These are phyloP conservation scores for Melinaea menophilus DNA, from an alignment of 2,888 invertebrate genomes.

Conservation along the genomic window DNA sequence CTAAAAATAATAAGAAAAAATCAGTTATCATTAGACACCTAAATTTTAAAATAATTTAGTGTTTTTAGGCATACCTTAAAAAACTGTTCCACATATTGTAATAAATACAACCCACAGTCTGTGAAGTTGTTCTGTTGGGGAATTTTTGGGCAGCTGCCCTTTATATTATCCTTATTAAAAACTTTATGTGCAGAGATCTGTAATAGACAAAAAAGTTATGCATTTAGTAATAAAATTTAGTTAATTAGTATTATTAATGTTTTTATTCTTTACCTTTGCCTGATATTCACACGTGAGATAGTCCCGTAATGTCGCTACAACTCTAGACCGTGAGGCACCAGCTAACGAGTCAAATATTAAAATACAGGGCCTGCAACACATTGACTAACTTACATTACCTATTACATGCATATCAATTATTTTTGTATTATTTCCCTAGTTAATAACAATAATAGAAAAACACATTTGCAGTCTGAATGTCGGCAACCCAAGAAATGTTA, in stretches of 20 bases:
- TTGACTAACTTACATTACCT: too few species aligned
- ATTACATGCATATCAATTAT: too few species aligned
- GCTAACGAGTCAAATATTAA: constrained; percentile 96
- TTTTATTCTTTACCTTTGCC: constrained; percentile 77
- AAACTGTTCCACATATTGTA: constrained; percentile 98
- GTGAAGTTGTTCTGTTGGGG: constrained; percentile 99
- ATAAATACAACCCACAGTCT: constrained; percentile 96
- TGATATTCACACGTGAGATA: constrained; percentile 93
- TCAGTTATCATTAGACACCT: constrained; percentile 11
- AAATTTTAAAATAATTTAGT: constrained; percentile 7
- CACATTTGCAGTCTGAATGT: too few species aligned
- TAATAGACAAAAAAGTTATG: constrained; percentile 34
- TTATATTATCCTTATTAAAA: constrained; percentile 90
- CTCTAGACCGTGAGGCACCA: constrained; percentile 87
- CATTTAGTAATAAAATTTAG: constrained; percentile 13
- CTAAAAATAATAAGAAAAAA: constrained; percentile 67
- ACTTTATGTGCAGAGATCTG: constrained; percentile 79
- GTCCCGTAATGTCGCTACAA: constrained; percentile 93
- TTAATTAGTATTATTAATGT: neutral
- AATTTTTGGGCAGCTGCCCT: constrained; percentile 91
- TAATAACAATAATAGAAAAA: too few species aligned
- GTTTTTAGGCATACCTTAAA: constrained; percentile 81
- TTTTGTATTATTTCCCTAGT: too few species aligned
- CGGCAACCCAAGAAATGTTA: too few species aligned
- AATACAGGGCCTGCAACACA: constrained; percentile 89